These are phyloP conservation scores for Oncorhynchus mykiss DNA, from an alignment of 2,113 vertebrate genomes.

Conservation along the genomic window DNA sequence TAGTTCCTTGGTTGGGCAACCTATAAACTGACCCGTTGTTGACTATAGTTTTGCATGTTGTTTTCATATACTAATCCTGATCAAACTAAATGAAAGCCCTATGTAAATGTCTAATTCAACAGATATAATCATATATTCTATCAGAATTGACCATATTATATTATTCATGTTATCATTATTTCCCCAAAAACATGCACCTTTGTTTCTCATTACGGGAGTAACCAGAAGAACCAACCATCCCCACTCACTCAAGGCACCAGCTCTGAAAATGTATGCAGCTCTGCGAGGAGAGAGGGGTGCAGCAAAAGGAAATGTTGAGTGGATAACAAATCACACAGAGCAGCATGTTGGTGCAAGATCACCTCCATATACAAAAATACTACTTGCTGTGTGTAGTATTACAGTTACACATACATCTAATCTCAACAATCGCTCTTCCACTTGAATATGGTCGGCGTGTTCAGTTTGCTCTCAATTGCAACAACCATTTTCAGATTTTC, in stretches of 20 bases:
- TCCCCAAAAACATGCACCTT: neutral
- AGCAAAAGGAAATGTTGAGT: neutral
- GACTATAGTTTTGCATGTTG: too few relatives aligned
- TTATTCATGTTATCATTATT: neutral
- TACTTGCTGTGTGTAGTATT: slow-evolving; percentile 13
- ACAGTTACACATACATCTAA: slow-evolving; percentile 12
- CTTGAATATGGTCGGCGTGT: slow-evolving; percentile 40
- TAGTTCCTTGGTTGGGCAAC: neutral
- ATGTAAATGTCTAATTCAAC: too few relatives aligned
- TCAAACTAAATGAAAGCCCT: too few relatives aligned
- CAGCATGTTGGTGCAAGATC: slow-evolving; percentile 5
- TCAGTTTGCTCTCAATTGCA: slow-evolving; percentile 70
- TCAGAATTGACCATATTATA: neutral
- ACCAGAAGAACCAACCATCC: neutral
- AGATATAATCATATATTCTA: too few relatives aligned
- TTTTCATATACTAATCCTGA: neutral
- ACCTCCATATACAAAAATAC: slow-evolving; percentile 1
- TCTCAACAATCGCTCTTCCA: slow-evolving; percentile 19
- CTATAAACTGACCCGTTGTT: too few relatives aligned
- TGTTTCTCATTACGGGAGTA: too few relatives aligned
- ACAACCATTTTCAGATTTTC: slow-evolving; percentile 61
- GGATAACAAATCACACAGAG: neutral
- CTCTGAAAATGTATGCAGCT: neutral
- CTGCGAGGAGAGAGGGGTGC: neutral
- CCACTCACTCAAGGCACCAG: neutral